Base-by-base conservation (phyloP, 2,888 invertebrate species). In the Arge pagana region DNA sequence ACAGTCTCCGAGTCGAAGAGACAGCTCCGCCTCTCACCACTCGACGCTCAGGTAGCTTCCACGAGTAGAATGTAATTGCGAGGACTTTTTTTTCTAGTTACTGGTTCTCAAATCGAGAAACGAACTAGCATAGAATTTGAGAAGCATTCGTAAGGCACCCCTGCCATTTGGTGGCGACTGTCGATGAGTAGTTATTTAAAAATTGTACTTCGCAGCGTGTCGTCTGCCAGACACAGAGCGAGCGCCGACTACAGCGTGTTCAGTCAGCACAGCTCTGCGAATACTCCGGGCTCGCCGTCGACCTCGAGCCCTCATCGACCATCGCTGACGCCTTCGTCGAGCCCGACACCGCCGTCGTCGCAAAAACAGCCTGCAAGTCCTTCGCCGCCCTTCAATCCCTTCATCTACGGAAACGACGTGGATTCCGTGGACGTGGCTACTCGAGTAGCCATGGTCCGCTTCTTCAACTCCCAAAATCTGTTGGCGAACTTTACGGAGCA, bases 381-480 rank as follows among this genome's bases (percentile, higher is more conserved):
- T 5, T 48, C 59, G 0, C 50, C 72, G 3, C 63, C 79, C 2
- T 79, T 85, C 68, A 96, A 95, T 79, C 94, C 94, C 0, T 90
- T 96, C 68, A 93, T 96, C 61, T 93, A 89, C 72, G 93, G 93
- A 33, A 91, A 88, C 69, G 95, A 99, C 75, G 93, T 97, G 0
- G 99, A 99, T 76, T 96, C 96, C 0, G 98, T 99, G 0, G 99
- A 99, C 77, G 89, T 99, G 15, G 98, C 99, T 6, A 97, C 96
- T 0, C 80, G 99, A 56, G 96, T 99, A 37, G 98, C 97, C 10
- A 96, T 97, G 96, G 96, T 95, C 19, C 87, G 95, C 7, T 99
- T 99, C 78, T 98, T 98, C 83, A 97, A 98, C 78, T 97, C 98
- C 0, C 90, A 96, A 70, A 99, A 98, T 72, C 86, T 96, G 7